phyloP scores from a whole-genome alignment of 2,888 invertebrate species.

The Andrena marginata region DNA sequence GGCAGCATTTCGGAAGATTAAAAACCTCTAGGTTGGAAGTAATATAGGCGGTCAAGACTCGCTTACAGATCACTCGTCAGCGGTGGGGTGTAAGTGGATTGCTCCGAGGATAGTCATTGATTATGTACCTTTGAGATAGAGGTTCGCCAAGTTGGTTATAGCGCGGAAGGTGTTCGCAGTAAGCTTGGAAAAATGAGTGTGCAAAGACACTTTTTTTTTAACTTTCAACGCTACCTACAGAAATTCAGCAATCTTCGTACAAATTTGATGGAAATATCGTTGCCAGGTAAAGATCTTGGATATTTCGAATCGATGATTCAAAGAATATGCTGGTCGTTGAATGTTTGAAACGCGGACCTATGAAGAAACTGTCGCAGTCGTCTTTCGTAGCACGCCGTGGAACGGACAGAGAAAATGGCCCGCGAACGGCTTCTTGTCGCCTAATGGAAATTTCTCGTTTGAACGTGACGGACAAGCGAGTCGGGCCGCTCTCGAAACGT shows the following conservation, averaged over 20 bases:
- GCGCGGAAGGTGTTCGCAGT: background rate
- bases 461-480: conserved; percentile 61
- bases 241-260: background rate
- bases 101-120: too few species aligned
- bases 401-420: conserved; percentile 51
- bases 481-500: conserved; percentile 65
- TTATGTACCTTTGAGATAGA: too few species aligned
- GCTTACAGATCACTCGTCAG: too few species aligned
- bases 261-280: background rate
- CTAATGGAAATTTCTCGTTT: conserved; percentile 82
- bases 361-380: background rate
- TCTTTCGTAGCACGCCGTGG: background rate
- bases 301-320: background rate
- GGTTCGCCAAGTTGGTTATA: too few species aligned
- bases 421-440: conserved; percentile 67
- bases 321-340: background rate
- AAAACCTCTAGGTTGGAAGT: background rate
- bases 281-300: background rate
- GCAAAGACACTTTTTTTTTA: background rate
- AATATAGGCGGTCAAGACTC: background rate
- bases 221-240: background rate
- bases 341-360: background rate
- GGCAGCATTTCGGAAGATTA: background rate
- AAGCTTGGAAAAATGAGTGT: background rate
- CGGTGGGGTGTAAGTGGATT: too few species aligned